Evolutionary conservation across 1,140 invertebrate species (phyloP), one percentile per base, ranked within the genome.

Genomic region (Dendrolimus punctatus): DNA sequence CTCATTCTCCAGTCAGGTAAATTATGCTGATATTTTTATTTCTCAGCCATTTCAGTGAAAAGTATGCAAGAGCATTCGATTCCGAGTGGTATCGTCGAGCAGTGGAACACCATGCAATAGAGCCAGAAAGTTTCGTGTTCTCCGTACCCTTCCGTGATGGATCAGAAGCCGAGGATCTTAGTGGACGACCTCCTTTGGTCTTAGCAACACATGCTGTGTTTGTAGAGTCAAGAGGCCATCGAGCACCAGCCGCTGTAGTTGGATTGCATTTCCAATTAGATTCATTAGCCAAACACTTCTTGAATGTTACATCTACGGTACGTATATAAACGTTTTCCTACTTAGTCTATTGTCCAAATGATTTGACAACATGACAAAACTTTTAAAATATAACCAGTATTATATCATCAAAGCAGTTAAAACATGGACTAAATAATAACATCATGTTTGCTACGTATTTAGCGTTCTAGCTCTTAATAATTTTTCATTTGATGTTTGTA

Each of bases 21-120:
- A 40, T 41, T 40, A 39, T 46, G 9, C 1, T 46, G 39, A 39
- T 44, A 39, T 9, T 36, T 41, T 40, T 46, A 5, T 50, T 38
- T 42, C 41, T 40, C 78, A 96, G 96, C 8, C 92, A 94, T 71
- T 97, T 98, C 66, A 93, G 94, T 65, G 92, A 96, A 64, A 89
- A 89, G 23, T 92, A 97, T 74, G 92, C 91, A 3, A 89, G 92
- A 60, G 95, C 96, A 1, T 96, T 95, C 77, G 95, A 98, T 71
- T 94, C 95, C 43, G 90, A 94, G 4, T 98, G 96, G 95, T 98
- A 98, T 76, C 94, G 94, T 76, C 89, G 96, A 55, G 96, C 97
- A 2, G 95, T 98, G 2, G 96, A 98, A 78, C 95, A 97, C 70
- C 94, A 96, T 63, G 81, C 90, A 0, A 90, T 96, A 46, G 94